Percentiles rank a stretch among this genome's conserved stretches.
Conservation (phyloP, 2,797 vertebrate species). For the Acanthurus lineatus region DNA sequence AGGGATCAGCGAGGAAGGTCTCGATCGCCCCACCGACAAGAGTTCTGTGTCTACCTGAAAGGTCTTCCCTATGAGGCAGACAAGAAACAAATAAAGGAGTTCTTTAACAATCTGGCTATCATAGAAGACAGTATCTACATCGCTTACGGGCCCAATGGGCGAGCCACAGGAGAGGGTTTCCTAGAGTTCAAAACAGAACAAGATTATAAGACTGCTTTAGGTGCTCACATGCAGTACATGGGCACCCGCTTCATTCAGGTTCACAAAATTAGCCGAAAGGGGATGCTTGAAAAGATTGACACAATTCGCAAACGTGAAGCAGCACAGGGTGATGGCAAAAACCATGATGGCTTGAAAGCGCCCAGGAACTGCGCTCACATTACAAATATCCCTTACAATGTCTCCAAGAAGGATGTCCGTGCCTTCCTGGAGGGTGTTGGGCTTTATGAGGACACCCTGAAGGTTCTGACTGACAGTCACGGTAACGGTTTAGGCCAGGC, state of each 20-base stretch:
- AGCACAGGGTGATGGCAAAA: slow-evolving; percentile 91
- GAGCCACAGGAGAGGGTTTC: slow-evolving; percentile 98
- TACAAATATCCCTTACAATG: slow-evolving; percentile 97
- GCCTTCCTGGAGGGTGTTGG: slow-evolving; percentile 95
- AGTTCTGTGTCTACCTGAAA: slow-evolving; percentile 96
- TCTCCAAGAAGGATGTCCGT: slow-evolving; percentile 95
- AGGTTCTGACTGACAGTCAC: slow-evolving; percentile 93
- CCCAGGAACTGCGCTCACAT: slow-evolving; percentile 93
- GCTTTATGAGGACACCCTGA: slow-evolving; percentile 93
- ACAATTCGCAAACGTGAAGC: slow-evolving; percentile 92
- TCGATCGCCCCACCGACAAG: slow-evolving; percentile 94
- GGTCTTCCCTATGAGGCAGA: slow-evolving; percentile 98
- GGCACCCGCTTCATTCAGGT: slow-evolving; percentile 98
- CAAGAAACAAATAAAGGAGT: slow-evolving; percentile 97
- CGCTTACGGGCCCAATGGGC: slow-evolving; percentile 96
- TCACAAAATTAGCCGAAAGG: slow-evolving; percentile 95
- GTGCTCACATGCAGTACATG: slow-evolving; percentile 98
- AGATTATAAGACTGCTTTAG: slow-evolving; percentile 94
- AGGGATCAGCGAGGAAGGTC: slow-evolving; percentile 92
- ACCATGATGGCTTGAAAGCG: slow-evolving; percentile 86
- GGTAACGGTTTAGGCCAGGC: slow-evolving; percentile 98
- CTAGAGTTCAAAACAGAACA: slow-evolving; percentile 95
- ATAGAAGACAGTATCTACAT: slow-evolving; percentile 98
- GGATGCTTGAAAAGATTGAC: slow-evolving; percentile 98
- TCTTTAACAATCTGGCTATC: slow-evolving; percentile 96